phyloP scores from a whole-genome alignment of 1,140 invertebrate genomes.

The Hormaphis cornu region DNA sequence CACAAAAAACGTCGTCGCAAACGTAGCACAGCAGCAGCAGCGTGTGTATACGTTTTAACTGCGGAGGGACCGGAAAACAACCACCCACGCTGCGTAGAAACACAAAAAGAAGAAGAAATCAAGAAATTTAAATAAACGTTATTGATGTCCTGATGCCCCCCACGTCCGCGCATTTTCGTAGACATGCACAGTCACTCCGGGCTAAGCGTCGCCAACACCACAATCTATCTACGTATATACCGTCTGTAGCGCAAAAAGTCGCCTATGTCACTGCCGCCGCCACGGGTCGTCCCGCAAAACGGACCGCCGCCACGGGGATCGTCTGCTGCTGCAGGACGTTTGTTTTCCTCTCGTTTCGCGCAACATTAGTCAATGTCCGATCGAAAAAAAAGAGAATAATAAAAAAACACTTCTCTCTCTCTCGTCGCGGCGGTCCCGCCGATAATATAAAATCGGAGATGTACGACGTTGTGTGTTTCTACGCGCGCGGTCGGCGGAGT shows the following conservation, averaged over 20 bases:
- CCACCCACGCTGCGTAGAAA: neutral
- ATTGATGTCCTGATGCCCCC: constrained; percentile 5
- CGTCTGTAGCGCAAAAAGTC: constrained; percentile 16
- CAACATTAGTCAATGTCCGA: constrained; percentile 28
- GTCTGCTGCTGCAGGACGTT: no score
- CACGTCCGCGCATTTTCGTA: neutral
- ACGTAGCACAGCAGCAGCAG: no score
- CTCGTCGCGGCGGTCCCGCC: no score
- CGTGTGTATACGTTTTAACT: no score
- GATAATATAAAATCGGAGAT: constrained; percentile 19
- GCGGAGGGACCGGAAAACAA: neutral
- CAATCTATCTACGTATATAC: no score
- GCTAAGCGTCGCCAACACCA: neutral
- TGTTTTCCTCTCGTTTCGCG: constrained; percentile 20
- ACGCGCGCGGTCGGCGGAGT: neutral
- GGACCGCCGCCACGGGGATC: no score
- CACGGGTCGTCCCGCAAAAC: constrained; percentile 6
- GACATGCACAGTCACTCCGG: constrained; percentile 24
- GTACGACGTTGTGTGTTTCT: neutral
- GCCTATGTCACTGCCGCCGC: constrained; percentile 8
- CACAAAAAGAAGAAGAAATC: neutral
- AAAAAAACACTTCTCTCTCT: neutral
- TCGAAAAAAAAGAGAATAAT: neutral
- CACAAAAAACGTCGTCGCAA: no score
- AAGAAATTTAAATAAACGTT: constrained; percentile 28